Percentiles rank a stretch among this genome's conserved stretches.
Evolutionary conservation across 2,113 vertebrate genomes (phyloP).

Genomic region (Tragelaphus scriptus): DNA sequence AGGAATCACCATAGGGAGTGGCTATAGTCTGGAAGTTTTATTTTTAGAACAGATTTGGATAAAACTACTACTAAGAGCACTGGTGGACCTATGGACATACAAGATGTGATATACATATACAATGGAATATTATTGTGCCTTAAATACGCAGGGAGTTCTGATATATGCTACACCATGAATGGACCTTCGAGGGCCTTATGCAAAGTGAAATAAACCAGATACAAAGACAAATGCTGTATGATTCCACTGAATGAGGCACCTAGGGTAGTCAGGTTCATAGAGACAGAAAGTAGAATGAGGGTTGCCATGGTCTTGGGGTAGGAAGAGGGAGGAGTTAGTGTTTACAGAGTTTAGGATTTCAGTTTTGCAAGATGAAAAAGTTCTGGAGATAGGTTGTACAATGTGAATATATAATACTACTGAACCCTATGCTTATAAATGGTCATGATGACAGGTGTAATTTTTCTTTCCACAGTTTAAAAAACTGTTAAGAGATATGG

Average conservation of each 20-base stretch:
- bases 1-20: not conserved
- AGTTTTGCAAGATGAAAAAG: not conserved
- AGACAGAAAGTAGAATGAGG: not conserved
- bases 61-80: not conserved
- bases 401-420: not conserved
- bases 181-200: not conserved
- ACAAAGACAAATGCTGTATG: not conserved
- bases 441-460: not conserved
- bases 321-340: not conserved
- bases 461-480: not conserved
- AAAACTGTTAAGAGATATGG: not conserved
- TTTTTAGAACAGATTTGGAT: not conserved
- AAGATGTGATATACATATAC: not conserved
- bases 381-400: not conserved
- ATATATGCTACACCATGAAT: not conserved
- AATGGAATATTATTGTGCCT: not conserved
- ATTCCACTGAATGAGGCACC: not conserved
- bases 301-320: not conserved
- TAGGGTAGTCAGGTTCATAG: not conserved
- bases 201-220: not conserved
- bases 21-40: not conserved
- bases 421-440: not conserved
- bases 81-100: not conserved
- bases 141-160: not conserved
- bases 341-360: not conserved